Percentiles rank a stretch among this genome's conserved stretches.
Evolutionary conservation across 2,113 vertebrate genomes (phyloP).

Genomic region (Amia ocellicauda): DNA sequence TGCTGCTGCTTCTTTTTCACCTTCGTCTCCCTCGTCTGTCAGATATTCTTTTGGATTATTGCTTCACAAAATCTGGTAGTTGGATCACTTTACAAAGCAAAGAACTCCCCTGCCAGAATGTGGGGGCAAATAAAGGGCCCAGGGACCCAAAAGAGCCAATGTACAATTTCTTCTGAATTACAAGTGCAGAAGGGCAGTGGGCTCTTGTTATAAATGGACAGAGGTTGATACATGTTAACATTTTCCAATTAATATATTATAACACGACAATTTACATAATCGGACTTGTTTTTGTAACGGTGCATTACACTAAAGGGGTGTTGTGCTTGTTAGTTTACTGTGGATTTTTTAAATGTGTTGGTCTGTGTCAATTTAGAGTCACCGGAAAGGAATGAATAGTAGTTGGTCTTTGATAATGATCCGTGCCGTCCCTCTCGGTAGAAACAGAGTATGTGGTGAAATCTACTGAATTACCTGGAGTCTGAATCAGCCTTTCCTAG

Average conservation of each 20-base stretch:
- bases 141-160: neutral
- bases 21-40: too few species aligned
- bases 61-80: conserved; percentile 4
- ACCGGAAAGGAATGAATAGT: neutral
- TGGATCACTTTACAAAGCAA: neutral
- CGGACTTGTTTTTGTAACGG: conserved; percentile 40
- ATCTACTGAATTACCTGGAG: neutral
- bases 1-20: too few species aligned
- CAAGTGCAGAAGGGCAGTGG: neutral
- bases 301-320: conserved; percentile 36
- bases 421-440: neutral
- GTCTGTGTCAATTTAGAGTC: too few species aligned
- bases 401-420: neutral
- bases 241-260: too few species aligned
- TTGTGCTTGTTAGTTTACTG: conserved; percentile 54
- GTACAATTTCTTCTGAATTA: too few species aligned
- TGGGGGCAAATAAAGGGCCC: neutral
- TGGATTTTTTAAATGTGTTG: conserved; percentile 30
- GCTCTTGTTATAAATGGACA: neutral
- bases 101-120: neutral
- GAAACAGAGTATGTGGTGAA: neutral
- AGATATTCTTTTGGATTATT: conserved; percentile 16
- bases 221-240: conserved; percentile 2
- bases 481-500: neutral
- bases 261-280: neutral